Base-by-base conservation (phyloP, 2,797 vertebrate genomes). In the Gadopsis bispinosus region DNA sequence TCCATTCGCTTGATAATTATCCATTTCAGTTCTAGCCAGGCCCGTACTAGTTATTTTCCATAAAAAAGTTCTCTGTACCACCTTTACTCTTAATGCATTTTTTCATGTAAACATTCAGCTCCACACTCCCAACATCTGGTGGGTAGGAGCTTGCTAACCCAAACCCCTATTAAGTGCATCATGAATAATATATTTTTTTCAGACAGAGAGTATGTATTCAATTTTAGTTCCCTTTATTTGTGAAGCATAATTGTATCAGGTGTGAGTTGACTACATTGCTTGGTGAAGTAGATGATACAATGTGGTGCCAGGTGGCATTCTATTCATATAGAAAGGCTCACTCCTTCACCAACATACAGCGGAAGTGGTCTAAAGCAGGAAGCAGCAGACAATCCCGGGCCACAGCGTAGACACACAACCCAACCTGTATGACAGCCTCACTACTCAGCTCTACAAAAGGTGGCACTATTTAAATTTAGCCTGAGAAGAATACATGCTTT, bases 281-380 rank as follows among this genome's bases (percentile, higher is more conserved):
- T 10, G 6, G 45, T 68, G 55, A 83, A 60, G 37, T 55, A 37
- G 54, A 13, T 6, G 33, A 51, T 35, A 16, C 1, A 19, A 50
- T 13, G 37, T 29, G 33, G 60, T 58, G 35, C 14, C 69, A 63
- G 48, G 33, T 76, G 67, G 5, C 37, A 66, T 60, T 67, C 7
- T 48, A 13, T 73, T 22, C 39, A 20, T 19, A 31, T 0, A 45
- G 37, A 63, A 31, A 39, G 43, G 11, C 48, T 50, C 45, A 73
- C 35, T 53, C 22, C 22, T 19, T 59, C 50, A 63, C 10, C 3
- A 26, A 64, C 55, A 63, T 4, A 74, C 56, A 73, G 13, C 82
- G 93, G 93, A 95, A 93, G 93, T 94, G 93, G 93, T 88, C 2
- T 67, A 16, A 47, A 81, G 76, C 84, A 92, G 94, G 92, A 95